phyloP scores from a whole-genome alignment of 2,113 vertebrate genomes.

The Gallinago paraguaiae region DNA sequence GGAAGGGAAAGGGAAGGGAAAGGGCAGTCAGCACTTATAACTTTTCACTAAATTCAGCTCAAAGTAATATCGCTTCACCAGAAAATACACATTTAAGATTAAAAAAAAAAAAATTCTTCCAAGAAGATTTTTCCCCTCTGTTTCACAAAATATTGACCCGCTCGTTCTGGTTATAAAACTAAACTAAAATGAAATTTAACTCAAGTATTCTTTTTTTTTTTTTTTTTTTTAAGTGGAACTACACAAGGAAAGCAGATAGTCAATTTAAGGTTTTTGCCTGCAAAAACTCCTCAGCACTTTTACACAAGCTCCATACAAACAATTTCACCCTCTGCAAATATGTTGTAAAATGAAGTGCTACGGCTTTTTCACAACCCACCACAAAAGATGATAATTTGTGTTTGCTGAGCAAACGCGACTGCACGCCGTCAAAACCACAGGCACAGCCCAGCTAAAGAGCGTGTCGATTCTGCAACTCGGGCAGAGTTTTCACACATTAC shows the following conservation, averaged over 20 bases:
- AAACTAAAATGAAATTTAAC: background rate
- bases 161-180: background rate
- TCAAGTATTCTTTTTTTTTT: background rate
- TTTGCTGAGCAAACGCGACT: background rate
- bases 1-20: too few species aligned
- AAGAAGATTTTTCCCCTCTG: background rate
- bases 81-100: background rate
- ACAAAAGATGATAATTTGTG: background rate
- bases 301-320: background rate
- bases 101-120: background rate
- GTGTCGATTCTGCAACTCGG: rapidly evolving
- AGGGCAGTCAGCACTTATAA: background rate
- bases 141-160: background rate
- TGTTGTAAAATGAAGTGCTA: background rate
- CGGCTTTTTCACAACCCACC: rapidly evolving
- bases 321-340: background rate
- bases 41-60: background rate
- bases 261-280: background rate
- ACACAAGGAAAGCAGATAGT: background rate
- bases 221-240: background rate
- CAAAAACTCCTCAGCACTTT: background rate
- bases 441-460: background rate
- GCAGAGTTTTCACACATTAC: background rate
- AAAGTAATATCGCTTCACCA: background rate
- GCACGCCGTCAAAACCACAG: rapidly evolving